Percentiles rank a stretch among this genome's conserved stretches.
These are phyloP conservation scores for Gasteruption jaculator DNA, from an alignment of 2,888 invertebrate species.

Conservation along the genomic window DNA sequence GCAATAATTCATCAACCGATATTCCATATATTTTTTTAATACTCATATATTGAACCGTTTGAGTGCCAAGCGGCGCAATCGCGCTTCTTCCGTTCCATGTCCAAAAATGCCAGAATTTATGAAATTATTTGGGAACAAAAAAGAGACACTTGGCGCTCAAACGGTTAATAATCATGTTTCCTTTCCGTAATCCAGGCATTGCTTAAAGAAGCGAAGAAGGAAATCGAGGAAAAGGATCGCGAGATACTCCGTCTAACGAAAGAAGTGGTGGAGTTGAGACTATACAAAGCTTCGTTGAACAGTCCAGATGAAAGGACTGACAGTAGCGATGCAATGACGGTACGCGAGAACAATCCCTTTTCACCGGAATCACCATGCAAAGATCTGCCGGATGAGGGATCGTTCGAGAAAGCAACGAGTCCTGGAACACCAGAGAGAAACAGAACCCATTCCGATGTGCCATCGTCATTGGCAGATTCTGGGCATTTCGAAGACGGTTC, in stretches of 20 bases:
- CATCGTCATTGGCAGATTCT: slow-evolving; percentile 77
- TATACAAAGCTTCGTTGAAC: slow-evolving; percentile 75
- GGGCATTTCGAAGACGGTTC: slow-evolving; percentile 85
- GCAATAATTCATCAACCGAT: neutral
- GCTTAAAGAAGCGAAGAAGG: slow-evolving; percentile 68
- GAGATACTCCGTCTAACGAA: slow-evolving; percentile 74
- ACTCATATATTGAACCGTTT: too few relatives aligned
- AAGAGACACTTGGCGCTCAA: too few relatives aligned
- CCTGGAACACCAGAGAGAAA: slow-evolving; percentile 55
- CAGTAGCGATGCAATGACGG: slow-evolving; percentile 70
- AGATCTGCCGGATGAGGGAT: slow-evolving; percentile 53
- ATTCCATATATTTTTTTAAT: slow-evolving; percentile 6
- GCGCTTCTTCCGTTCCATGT: too few relatives aligned
- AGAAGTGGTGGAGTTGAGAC: slow-evolving; percentile 74
- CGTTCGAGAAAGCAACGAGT: slow-evolving; percentile 46
- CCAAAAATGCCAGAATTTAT: too few relatives aligned
- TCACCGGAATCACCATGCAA: slow-evolving; percentile 55
- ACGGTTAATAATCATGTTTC: too few relatives aligned
- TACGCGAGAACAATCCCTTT: slow-evolving; percentile 64
- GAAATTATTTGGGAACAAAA: too few relatives aligned
- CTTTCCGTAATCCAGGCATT: slow-evolving; percentile 57
- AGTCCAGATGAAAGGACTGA: slow-evolving; percentile 78
- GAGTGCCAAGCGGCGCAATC: too few relatives aligned
- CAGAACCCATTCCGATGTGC: slow-evolving; percentile 58
- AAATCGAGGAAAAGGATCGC: slow-evolving; percentile 76